A percentile compares a stretch with the other conserved stretches of the same genome.
These are phyloP conservation scores for Acropora yongei DNA, from an alignment of 64 coral and sea anemone species.

Conservation along the genomic window DNA sequence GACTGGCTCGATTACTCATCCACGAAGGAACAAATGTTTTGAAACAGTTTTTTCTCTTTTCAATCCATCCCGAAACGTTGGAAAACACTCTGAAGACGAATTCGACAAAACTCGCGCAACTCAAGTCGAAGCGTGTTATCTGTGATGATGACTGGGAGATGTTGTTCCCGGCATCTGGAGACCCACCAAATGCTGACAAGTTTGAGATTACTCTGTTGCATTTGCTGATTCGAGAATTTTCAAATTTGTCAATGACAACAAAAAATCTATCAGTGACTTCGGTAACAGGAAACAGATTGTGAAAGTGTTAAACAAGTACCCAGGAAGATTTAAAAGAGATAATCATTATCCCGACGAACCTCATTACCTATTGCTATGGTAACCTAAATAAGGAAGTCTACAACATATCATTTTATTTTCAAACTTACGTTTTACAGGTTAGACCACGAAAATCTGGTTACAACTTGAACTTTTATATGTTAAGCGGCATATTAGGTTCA, in stretches of 20 bases:
- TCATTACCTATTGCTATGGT: neutral
- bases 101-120: slow-evolving; percentile 18
- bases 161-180: slow-evolving; percentile 12
- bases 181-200: neutral
- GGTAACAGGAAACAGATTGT: neutral
- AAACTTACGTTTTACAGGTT: no score
- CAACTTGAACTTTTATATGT: no score
- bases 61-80: neutral
- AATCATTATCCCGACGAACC: neutral
- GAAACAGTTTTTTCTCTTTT: slow-evolving; percentile 15
- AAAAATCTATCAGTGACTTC: neutral
- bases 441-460: no score
- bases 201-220: slow-evolving; percentile 80
- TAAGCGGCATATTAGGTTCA: no score
- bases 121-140: neutral
- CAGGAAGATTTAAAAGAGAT: neutral
- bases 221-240: slow-evolving; percentile 52
- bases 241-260: neutral
- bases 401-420: no score
- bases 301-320: neutral
- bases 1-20: slow-evolving; percentile 39
- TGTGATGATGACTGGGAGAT: neutral
- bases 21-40: slow-evolving; percentile 50
- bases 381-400: neutral
- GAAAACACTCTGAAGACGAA: slow-evolving; percentile 41